A percentile compares a stretch with the other conserved stretches of the same genome.
These are phyloP conservation scores for Periophthalmus modestus DNA, from an alignment of 2,113 vertebrate species.

Conservation along the genomic window DNA sequence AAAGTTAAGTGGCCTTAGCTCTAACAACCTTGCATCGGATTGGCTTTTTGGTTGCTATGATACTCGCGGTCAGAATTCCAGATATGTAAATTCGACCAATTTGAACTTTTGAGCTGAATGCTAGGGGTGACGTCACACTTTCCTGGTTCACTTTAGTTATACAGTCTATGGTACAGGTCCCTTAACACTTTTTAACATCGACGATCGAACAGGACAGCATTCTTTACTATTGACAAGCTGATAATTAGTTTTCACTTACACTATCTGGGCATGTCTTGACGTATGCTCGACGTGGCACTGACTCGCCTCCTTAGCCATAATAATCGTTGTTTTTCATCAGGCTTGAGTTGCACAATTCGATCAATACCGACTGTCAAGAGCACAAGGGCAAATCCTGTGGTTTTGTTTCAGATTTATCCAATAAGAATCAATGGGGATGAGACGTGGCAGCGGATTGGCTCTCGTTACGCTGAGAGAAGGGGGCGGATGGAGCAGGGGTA, in stretches of 20 bases:
- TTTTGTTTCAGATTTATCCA: slow-evolving; percentile 16
- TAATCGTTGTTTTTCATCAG: neutral
- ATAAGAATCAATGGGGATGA: slow-evolving; percentile 21
- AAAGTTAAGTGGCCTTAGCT: too few species aligned
- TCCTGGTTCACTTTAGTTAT: too few species aligned
- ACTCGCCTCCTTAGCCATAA: neutral
- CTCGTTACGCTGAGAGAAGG: neutral
- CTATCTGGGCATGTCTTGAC: neutral
- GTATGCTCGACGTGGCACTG: neutral
- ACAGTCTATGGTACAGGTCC: too few species aligned
- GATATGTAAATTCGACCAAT: too few species aligned
- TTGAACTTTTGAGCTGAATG: too few species aligned
- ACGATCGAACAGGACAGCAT: neutral
- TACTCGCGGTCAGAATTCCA: too few species aligned
- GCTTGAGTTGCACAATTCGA: neutral
- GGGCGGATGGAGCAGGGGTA: neutral
- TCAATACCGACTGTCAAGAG: neutral
- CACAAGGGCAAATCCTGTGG: slow-evolving; percentile 1
- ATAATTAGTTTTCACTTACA: neutral
- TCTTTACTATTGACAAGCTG: neutral
- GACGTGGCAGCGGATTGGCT: slow-evolving; percentile 14
- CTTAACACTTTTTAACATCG: too few species aligned
- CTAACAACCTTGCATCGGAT: too few species aligned
- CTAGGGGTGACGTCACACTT: too few species aligned
- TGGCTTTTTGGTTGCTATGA: too few species aligned